These are phyloP conservation scores for Miichthys miiuy DNA, from an alignment of 2,797 vertebrate species.

Conservation along the genomic window DNA sequence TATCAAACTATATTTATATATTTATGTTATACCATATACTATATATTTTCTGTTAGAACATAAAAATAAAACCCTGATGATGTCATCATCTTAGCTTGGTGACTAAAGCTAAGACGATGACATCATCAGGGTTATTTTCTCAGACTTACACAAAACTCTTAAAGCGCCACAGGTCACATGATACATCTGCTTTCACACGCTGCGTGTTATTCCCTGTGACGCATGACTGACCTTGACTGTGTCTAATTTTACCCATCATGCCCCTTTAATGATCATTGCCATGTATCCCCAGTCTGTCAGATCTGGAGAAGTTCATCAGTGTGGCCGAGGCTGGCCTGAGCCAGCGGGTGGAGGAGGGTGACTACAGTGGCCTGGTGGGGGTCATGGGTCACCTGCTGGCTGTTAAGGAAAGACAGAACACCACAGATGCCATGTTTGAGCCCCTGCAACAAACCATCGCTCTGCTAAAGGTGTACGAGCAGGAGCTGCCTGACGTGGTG, in stretches of 20 bases:
- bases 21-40: background rate
- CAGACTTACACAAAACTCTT: no score
- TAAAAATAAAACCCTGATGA: background rate
- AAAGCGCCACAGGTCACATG: background rate
- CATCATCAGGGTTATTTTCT: background rate
- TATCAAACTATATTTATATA: background rate
- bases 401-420: constrained; percentile 89
- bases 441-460: constrained; percentile 92
- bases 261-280: background rate
- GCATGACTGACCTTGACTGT: background rate
- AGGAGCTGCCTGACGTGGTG: constrained; percentile 90
- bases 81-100: background rate
- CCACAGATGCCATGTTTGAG: constrained; percentile 93
- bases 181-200: background rate
- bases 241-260: background rate
- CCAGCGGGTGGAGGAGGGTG: constrained; percentile 86
- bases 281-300: constrained; percentile 86
- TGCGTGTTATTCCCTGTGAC: background rate
- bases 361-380: constrained; percentile 88
- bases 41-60: no score
- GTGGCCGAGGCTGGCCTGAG: constrained; percentile 82
- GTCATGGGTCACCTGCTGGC: constrained; percentile 92
- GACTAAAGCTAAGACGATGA: background rate
- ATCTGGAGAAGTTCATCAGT: constrained; percentile 90
- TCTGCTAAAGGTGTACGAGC: constrained; percentile 91